A percentile compares a stretch with the other conserved stretches of the same genome.
These are phyloP conservation scores for Callipepla squamata DNA, from an alignment of 2,113 vertebrate genomes.

Conservation along the genomic window DNA sequence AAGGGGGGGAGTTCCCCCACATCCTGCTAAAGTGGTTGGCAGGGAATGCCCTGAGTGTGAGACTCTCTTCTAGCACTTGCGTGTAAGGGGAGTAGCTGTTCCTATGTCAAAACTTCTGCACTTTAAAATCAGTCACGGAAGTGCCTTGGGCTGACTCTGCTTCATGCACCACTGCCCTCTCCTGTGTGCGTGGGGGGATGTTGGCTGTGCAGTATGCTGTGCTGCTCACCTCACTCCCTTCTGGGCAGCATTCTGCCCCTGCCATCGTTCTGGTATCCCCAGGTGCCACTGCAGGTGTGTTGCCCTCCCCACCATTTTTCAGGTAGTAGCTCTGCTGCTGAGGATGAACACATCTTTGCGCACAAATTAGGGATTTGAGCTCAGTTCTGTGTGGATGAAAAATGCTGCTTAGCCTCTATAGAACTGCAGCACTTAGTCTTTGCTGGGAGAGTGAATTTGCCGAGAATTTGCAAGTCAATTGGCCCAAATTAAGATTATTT, in stretches of 20 bases:
- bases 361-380: not conserved
- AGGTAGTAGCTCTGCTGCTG: not conserved
- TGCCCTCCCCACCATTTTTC: not conserved
- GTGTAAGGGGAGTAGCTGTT: not conserved
- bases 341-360: not conserved
- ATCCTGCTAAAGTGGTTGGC: not conserved
- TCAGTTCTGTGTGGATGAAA: not conserved
- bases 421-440: not conserved
- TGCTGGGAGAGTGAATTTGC: not conserved
- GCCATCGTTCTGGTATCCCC: not conserved
- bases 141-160: not conserved
- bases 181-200: not conserved
- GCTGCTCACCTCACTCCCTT: not conserved
- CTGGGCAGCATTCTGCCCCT: not conserved
- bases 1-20: not conserved
- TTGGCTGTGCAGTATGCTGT: not conserved
- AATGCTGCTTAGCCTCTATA: not conserved
- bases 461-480: slow-evolving; percentile 42
- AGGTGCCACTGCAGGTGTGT: not conserved
- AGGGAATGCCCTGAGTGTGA: fast-evolving
- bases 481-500: slow-evolving; percentile 32
- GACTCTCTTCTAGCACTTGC: not conserved
- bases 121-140: not conserved
- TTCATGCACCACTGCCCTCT: not conserved
- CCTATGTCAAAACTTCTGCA: fast-evolving